Base-by-base conservation (phyloP, 2,888 invertebrate species). In the Dryobotodes eremita region DNA sequence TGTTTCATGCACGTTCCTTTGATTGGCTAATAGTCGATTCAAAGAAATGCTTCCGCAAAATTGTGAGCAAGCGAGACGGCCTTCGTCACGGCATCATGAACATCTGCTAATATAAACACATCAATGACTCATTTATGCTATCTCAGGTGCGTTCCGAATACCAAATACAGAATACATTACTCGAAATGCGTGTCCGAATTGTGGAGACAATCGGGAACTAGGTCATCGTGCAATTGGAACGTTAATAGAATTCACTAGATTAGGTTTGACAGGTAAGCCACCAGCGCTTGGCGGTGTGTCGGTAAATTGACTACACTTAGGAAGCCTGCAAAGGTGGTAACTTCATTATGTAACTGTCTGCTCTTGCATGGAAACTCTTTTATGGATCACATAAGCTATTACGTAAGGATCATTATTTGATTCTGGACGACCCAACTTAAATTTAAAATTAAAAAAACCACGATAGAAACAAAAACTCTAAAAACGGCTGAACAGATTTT, bases 101-200 rank as follows among this genome's bases (percentile, higher is more conserved):
- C 85, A 55, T 79, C 74, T 70, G 68, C 61, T 89, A 81, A 82
- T 82, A 85, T 80, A 85, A 87, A 86, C 88, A 90, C 82, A 88
- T 88, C 84, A 87, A 87, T 88, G 84, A 85, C 82, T 89, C 84
- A 90, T 89, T 86, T 79, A 83, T 83, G 84, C 80, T 83, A 89
- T 89, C 86, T 88, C 88, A 90, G 89, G 88, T 89, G 85, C 84
- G 84, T 86, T 84, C 80, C 77, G 88, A 89, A 87, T 89, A 79
- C 83, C 76, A 85, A 90, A 86, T 75, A 80, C 71, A 61, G 81
- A 84, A 83, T 89, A 86, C 83, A 88, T 86, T 88, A 85, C 70
- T 65, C 73, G 79, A 84, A 81, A 88, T 85, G 87, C 82, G 88
- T 89, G 86, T 88, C 89, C 87, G 87, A 89, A 88, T 85, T 84